Conservation (phyloP, 1,140 invertebrate genomes). For the Aphelenchoides fujianensis region DNA sequence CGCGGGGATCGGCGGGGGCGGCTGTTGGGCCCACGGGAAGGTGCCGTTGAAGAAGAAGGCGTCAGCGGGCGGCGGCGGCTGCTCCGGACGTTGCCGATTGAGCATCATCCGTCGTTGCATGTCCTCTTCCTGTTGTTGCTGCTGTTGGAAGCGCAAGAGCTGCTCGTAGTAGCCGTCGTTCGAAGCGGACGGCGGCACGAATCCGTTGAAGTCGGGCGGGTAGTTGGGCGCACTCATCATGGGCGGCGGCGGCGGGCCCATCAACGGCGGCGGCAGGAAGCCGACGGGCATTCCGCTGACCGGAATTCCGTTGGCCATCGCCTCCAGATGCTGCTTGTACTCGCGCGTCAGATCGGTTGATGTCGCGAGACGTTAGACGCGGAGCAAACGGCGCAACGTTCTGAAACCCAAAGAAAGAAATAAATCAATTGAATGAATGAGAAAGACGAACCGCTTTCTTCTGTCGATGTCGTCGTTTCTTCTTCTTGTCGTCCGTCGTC, state of each 20-base stretch:
- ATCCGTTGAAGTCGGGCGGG: neutral
- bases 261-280: neutral
- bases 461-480: slow-evolving; percentile 9
- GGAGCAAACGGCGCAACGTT: neutral
- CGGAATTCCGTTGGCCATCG: neutral
- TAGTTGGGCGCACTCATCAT: neutral
- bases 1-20: neutral
- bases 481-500: slow-evolving; percentile 12
- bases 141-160: slow-evolving; percentile 14
- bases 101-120: slow-evolving; percentile 7
- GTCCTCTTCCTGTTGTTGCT: slow-evolving; percentile 17
- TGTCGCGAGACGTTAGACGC: neutral
- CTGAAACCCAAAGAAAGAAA: neutral
- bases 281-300: neutral
- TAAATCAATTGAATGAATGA: neutral
- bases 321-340: neutral
- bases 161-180: neutral
- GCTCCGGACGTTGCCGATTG: neutral
- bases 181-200: neutral
- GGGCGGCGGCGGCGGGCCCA: neutral
- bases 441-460: slow-evolving; percentile 5
- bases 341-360: neutral
- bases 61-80: neutral
- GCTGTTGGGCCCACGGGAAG: neutral
- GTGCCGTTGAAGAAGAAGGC: neutral